Evolutionary conservation across 1,140 invertebrate genomes (phyloP), one percentile per base, ranked within the genome.

Genomic region (Centruroides vittatus): DNA sequence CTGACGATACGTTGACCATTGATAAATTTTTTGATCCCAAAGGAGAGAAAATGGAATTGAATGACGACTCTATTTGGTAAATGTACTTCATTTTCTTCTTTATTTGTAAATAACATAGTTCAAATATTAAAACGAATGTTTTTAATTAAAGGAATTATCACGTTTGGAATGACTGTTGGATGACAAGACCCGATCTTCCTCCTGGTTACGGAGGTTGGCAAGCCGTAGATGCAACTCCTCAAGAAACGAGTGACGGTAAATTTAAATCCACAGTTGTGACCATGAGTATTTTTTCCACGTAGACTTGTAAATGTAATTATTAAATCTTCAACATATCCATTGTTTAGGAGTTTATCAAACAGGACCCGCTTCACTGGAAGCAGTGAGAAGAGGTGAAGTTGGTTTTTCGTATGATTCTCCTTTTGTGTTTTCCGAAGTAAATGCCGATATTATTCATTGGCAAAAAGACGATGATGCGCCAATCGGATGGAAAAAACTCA

Each of bases 121-220:
- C 49, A 51, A 34, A 6, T 53, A 36, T 53, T 53, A 7, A 53
- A 53, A 5, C 3, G 23, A 23, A 53, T 53, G 7, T 6, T 8
- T 5, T 23, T 36, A 8, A 34, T 5, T 53, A 23, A 7, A 69
- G 66, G 87, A 95, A 95, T 71, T 96, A 91, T 71, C 93, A 96
- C 70, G 92, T 95, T 4, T 97, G 93, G 93, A 91, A 92, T 73
- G 93, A 96, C 62, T 85, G 86, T 1, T 96, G 92, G 91, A 93
- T 94, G 84, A 80, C 82, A 53, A 76, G 93, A 35, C 81, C 85
- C 1, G 93, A 97, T 73, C 73, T 96, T 23, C 83, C 83, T 0
- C 66, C 74, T 0, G 78, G 84, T 0, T 68, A 70, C 68, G 81
- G 82, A 13, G 93, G 93, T 1, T 97, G 93, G 93, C 93, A 97